Evolutionary conservation across 2,888 invertebrate genomes (phyloP), one percentile per base, ranked within the genome.

Genomic region (Parapristionchus giblindavisi): DNA sequence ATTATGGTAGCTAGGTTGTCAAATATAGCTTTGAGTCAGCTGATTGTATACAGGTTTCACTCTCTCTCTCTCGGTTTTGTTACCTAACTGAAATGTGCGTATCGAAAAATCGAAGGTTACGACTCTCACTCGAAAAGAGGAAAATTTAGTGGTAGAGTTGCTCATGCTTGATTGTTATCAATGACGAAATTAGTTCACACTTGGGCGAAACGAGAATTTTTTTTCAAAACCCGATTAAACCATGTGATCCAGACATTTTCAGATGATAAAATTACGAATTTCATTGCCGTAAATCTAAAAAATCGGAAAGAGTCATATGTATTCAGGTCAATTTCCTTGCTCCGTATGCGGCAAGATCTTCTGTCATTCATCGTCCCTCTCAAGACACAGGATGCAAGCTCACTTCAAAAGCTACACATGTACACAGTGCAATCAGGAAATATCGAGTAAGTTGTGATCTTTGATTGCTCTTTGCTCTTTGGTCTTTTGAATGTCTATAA

Each of bases 391-490:
- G n/a, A 88, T 87, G 87, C 87, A 87, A 75, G 87, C 87, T 2
- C 87, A 87, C 75, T 87, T 87, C 81, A 87, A 87, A 77, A 85
- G 87, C 77, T 88, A 88, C 80, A 85, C 84, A 6, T 88, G 88
- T 77, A 87, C 87, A 11, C 82, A 84, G 66, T 88, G 88, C 79
- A 84, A 85, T 76, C 79, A 85, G 68, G 88, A 88, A 75, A 88
- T 88, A 56, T 80, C 87, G 38, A 87, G 88, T 88, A 66, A 87
- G 87, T 84, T 40, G 4, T 8, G 8, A 6, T n/a, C 17, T 43
- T 43, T 14, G 43, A 11, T 8, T 43, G 17, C 43, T 43, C n/a
- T n/a, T n/a, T n/a, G n/a, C n/a, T n/a, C n/a, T 43, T 8, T 43
- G 43, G 43, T 43, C 17, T 17, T 14, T 43, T 8, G 17, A 43